phyloP scores from a whole-genome alignment of 2,113 vertebrate genomes.

The Silurus meridionalis region DNA sequence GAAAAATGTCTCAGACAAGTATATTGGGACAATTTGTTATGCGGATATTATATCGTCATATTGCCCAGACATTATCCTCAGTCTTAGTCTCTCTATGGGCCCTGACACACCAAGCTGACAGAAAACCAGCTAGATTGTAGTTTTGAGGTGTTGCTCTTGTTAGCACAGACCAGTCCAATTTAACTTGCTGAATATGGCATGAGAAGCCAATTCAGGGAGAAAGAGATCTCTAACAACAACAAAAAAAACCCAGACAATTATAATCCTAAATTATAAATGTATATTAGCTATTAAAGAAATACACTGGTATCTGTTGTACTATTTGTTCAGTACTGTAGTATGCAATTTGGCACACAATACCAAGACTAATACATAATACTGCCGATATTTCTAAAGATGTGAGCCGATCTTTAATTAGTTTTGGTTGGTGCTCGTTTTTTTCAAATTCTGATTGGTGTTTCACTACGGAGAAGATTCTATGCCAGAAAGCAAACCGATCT shows the following conservation, averaged over 20 bases:
- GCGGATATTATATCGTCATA: constrained; percentile 7
- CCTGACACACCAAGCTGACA: constrained; percentile 18
- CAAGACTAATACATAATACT: neutral
- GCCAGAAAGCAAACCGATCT: neutral
- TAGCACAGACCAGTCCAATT: neutral
- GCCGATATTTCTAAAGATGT: neutral
- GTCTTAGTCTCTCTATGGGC: neutral
- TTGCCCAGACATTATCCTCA: neutral
- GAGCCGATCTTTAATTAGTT: neutral
- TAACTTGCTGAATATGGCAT: neutral
- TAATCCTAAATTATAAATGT: neutral
- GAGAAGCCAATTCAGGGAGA: neutral
- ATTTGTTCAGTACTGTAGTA: neutral
- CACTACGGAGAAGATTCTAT: neutral
- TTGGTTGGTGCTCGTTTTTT: constrained; percentile 1
- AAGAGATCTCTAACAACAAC: neutral
- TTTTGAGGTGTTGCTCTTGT: neutral
- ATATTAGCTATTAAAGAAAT: too few species aligned
- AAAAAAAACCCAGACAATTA: neutral
- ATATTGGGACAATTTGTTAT: constrained; percentile 2
- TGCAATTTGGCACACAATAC: neutral
- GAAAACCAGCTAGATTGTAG: neutral
- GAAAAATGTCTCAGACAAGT: neutral
- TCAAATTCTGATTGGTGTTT: neutral
- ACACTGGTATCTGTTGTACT: neutral